A percentile compares a stretch with the other conserved stretches of the same genome.
phyloP scores from a whole-genome alignment of 1,140 invertebrate species.

The Archivesica marissinica region DNA sequence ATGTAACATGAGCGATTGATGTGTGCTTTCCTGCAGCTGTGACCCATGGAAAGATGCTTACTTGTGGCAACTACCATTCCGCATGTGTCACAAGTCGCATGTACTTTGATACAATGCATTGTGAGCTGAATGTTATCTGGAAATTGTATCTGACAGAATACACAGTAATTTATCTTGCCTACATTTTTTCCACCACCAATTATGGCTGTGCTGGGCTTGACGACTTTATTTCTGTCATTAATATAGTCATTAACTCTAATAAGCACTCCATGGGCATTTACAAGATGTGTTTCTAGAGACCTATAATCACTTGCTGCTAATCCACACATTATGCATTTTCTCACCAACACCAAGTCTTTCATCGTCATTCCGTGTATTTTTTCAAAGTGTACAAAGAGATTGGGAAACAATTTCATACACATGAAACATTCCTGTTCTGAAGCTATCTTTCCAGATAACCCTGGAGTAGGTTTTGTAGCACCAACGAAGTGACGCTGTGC shows the following conservation, averaged over 20 bases:
- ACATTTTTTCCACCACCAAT: constrained; percentile 52
- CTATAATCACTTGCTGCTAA: constrained; percentile 66
- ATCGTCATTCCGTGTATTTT: constrained; percentile 73
- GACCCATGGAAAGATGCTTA: constrained; percentile 69
- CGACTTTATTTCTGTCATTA: constrained; percentile 36
- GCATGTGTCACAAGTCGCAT: constrained; percentile 79
- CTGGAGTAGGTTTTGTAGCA: not conserved
- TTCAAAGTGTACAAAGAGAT: constrained; percentile 75
- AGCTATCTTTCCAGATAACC: not conserved
- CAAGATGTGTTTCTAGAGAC: constrained; percentile 77
- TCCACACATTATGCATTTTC: constrained; percentile 80
- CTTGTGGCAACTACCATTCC: constrained; percentile 79
- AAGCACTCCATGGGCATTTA: constrained; percentile 74
- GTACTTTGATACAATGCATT: constrained; percentile 78
- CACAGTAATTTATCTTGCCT: constrained; percentile 77
- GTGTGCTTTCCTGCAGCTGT: constrained; percentile 64
- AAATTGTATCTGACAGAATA: constrained; percentile 79
- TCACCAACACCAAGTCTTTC: constrained; percentile 68
- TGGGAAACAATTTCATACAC: constrained; percentile 70
- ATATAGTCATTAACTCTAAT: constrained; percentile 71
- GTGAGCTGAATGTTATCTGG: constrained; percentile 79
- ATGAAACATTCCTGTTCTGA: constrained; percentile 71
- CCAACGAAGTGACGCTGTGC: constrained; percentile 63
- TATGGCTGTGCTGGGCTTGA: constrained; percentile 18
- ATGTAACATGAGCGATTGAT: constrained; percentile 69